Evolutionary conservation across 2,888 invertebrate species (phyloP).

Genomic region (Pammene aurita): DNA sequence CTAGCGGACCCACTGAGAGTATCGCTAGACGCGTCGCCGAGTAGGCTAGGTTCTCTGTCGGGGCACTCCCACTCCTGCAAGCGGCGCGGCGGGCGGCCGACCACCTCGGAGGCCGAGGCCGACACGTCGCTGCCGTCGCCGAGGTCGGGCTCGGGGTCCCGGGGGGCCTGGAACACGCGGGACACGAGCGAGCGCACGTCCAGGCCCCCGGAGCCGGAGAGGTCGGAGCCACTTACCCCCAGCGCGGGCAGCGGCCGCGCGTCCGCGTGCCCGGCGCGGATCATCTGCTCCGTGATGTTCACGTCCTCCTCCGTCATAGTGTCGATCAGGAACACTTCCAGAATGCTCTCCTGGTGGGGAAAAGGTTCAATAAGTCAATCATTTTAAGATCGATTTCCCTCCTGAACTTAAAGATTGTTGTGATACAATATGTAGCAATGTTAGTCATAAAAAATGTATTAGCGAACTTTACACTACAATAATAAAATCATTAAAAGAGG

Average conservation of each 20-base stretch:
- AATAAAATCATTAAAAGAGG: too few species aligned
- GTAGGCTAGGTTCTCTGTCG: not conserved
- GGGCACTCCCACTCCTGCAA: conserved; percentile 56
- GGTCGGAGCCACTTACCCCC: conserved; percentile 58
- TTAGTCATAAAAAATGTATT: too few species aligned
- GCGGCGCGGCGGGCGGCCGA: conserved; percentile 52
- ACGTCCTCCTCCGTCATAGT: conserved; percentile 74
- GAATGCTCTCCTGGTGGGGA: conserved; percentile 52
- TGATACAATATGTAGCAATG: too few species aligned
- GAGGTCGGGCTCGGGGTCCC: conserved; percentile 32
- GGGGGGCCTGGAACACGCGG: conserved; percentile 19
- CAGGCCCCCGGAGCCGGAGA: conserved; percentile 39
- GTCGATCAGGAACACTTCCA: conserved; percentile 79
- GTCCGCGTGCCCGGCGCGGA: conserved; percentile 78
- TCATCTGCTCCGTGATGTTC: conserved; percentile 75
- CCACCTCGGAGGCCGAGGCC: conserved; percentile 62
- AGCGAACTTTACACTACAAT: too few species aligned
- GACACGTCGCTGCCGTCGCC: conserved; percentile 54
- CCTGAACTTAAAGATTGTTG: too few species aligned
- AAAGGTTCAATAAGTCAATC: too few species aligned
- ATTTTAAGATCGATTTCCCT: too few species aligned
- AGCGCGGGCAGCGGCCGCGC: conserved; percentile 56
- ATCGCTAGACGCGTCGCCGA: conserved; percentile 3
- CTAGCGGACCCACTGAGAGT: not conserved
- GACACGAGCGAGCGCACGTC: conserved; percentile 42